Conservation (phyloP, 2,888 invertebrate genomes). For the Chalcis sispes region DNA sequence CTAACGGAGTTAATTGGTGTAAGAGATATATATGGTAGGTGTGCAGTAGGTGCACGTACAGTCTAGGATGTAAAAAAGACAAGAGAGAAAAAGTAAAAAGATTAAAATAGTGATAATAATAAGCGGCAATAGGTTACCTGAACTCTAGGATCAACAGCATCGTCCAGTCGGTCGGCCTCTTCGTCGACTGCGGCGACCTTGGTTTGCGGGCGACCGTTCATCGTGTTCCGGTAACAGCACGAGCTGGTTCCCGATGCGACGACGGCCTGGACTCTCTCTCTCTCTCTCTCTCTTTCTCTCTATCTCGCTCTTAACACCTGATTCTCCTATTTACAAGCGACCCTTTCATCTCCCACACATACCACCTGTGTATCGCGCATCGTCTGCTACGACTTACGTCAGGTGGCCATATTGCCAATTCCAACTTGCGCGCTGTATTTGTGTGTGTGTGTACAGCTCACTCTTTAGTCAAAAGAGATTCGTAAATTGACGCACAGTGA, state of each 20-base stretch:
- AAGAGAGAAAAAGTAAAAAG: not conserved
- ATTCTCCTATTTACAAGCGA: slow-evolving; percentile 10
- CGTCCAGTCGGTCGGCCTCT: slow-evolving; percentile 74
- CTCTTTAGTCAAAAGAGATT: too few relatives aligned
- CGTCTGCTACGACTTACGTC: slow-evolving; percentile 5
- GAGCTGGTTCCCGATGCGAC: not conserved
- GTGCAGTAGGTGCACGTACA: not conserved
- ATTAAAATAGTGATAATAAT: too few relatives aligned
- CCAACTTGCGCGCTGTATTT: not conserved
- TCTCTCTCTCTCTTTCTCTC: too few relatives aligned
- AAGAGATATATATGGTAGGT: too few relatives aligned
- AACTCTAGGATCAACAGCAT: slow-evolving; percentile 88
- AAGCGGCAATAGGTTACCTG: slow-evolving; percentile 79
- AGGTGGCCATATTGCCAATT: not conserved
- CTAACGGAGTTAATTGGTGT: not conserved
- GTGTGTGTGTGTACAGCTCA: too few relatives aligned
- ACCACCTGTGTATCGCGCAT: slow-evolving; percentile 18
- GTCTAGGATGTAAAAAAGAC: not conserved
- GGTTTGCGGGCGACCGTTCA: slow-evolving; percentile 66
- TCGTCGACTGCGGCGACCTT: not conserved
- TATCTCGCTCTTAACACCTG: not conserved
- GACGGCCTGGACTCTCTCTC: not conserved
- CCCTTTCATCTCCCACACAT: slow-evolving; percentile 16
- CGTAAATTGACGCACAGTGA: too few relatives aligned
- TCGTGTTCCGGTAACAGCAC: slow-evolving; percentile 35